Percentiles rank a stretch among this genome's conserved stretches.
These are phyloP conservation scores for Oreonectes daqikongensis DNA, from an alignment of 2,797 vertebrate species.

Conservation along the genomic window DNA sequence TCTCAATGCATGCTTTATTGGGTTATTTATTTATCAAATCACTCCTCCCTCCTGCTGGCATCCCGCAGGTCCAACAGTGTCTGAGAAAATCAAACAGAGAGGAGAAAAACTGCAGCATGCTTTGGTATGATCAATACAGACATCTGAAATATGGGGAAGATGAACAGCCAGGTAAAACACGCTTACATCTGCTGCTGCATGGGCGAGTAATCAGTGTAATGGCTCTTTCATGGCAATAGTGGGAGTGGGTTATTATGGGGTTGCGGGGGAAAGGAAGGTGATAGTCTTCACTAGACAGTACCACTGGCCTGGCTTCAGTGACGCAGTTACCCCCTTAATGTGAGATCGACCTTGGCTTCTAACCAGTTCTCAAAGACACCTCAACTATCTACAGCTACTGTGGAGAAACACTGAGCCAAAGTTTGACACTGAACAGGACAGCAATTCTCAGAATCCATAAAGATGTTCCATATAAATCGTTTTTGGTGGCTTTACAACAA, in stretches of 20 bases:
- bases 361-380: constrained; percentile 25
- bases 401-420: background rate
- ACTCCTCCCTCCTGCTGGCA: constrained; percentile 65
- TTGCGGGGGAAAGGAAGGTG: background rate
- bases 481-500: too few relatives aligned
- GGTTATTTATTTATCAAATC: constrained; percentile 73
- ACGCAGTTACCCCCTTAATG: constrained; percentile 25
- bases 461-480: too few relatives aligned
- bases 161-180: constrained; percentile 11
- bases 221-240: constrained; percentile 42
- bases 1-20: constrained; percentile 80
- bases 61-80: constrained; percentile 63
- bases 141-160: too few relatives aligned
- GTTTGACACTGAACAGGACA: background rate
- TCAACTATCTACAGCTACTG: background rate
- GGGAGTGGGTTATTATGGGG: constrained; percentile 26
- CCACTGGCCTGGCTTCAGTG: constrained; percentile 16
- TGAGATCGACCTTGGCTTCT: constrained; percentile 43
- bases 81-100: constrained; percentile 29
- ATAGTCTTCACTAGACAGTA: background rate
- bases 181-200: constrained; percentile 27
- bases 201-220: constrained; percentile 58
- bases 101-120: constrained; percentile 57
- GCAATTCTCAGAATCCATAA: too few relatives aligned
- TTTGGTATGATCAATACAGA: constrained; percentile 52